Evolutionary conservation across 2,113 vertebrate genomes (phyloP).

Genomic region (Pygoscelis antarcticus): DNA sequence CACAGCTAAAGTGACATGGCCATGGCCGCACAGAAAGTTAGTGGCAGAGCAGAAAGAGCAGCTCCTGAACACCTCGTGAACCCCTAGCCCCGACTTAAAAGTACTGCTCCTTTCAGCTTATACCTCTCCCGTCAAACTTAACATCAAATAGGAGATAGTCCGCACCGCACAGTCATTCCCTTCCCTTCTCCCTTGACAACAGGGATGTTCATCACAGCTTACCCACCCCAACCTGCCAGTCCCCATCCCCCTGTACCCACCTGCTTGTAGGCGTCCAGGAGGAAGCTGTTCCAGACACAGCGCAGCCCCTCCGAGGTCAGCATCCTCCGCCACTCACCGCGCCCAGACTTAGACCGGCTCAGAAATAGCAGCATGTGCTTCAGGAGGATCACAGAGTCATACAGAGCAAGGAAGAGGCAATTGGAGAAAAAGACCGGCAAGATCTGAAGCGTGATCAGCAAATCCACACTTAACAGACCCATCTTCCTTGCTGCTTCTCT

Average conservation of each 20-base stretch:
- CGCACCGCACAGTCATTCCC: neutral
- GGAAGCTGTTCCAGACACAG: slow-evolving; percentile 95
- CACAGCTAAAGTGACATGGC: neutral
- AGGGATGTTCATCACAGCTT: neutral
- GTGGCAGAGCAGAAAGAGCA: neutral
- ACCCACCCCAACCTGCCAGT: rapidly evolving
- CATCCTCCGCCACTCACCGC: slow-evolving; percentile 91
- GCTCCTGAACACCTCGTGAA: neutral
- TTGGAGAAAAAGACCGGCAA: slow-evolving; percentile 97
- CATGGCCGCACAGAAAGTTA: neutral
- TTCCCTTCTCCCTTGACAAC: neutral
- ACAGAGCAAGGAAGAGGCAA: slow-evolving; percentile 94
- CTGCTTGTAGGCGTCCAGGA: slow-evolving; percentile 95
- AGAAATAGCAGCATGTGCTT: slow-evolving; percentile 90
- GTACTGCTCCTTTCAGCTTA: neutral
- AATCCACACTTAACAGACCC: slow-evolving; percentile 90
- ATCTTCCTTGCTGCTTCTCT: slow-evolving; percentile 77
- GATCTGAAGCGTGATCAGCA: slow-evolving; percentile 94
- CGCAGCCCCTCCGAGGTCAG: slow-evolving; percentile 93
- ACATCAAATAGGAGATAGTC: rapidly evolving
- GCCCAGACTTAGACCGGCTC: slow-evolving; percentile 82
- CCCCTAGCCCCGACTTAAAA: neutral
- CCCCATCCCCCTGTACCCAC: slow-evolving; percentile 76
- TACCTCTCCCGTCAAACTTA: neutral
- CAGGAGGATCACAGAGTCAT: slow-evolving; percentile 93